Percentiles rank a stretch among this genome's conserved stretches.
Conservation (phyloP, 2,888 invertebrate genomes). For the Meiosimyza platycephala region DNA sequence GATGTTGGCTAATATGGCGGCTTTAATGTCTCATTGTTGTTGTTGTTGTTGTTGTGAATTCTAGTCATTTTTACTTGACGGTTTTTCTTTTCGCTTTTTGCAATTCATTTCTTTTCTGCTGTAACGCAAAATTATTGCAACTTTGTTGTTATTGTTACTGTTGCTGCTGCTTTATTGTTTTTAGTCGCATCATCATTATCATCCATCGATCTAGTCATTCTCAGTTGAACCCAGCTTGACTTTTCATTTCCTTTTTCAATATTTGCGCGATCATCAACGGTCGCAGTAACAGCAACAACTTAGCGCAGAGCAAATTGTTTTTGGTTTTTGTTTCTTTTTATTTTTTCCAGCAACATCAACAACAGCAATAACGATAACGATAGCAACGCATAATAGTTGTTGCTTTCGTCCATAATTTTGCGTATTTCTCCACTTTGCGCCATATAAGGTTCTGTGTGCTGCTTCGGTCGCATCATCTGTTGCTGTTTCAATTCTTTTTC, state of each 20-base stretch:
- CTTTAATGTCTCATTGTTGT: not conserved
- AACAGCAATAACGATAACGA: not conserved
- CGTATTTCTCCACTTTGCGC: not conserved
- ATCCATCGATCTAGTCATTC: too few relatives aligned
- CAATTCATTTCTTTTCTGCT: not conserved
- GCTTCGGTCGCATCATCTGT: not conserved
- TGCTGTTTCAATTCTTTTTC: constrained; percentile 6
- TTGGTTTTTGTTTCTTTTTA: not conserved
- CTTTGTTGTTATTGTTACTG: too few relatives aligned
- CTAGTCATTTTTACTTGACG: not conserved
- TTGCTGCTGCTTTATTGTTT: constrained; percentile 17
- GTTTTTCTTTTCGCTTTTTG: constrained; percentile 1
- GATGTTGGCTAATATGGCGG: constrained; percentile 31
- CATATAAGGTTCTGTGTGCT: not conserved
- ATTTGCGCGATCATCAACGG: constrained; percentile 16
- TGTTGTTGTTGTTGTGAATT: constrained; percentile 19
- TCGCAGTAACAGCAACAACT: not conserved
- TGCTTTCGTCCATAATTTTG: not conserved
- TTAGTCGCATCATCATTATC: constrained; percentile 8
- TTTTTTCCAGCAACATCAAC: not conserved
- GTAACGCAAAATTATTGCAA: not conserved
- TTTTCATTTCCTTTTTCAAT: constrained; percentile 28
- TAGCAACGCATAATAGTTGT: not conserved
- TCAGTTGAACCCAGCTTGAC: constrained; percentile 9
- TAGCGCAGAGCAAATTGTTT: not conserved